Evolutionary conservation across 2,113 vertebrate species (phyloP).

Genomic region (Mormyrus iriodes): DNA sequence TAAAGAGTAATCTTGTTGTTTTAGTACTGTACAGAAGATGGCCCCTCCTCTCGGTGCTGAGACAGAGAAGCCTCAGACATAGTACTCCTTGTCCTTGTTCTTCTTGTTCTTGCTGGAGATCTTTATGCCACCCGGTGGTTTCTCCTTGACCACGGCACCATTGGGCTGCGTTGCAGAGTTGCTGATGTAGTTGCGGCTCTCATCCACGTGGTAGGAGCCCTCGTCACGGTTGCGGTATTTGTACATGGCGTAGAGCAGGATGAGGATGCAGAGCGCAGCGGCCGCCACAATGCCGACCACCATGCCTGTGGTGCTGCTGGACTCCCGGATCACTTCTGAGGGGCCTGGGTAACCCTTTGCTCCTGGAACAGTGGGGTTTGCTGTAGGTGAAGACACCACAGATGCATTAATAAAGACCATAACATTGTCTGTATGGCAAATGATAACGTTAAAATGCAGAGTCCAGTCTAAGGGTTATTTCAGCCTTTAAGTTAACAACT

Average conservation of each 20-base stretch:
- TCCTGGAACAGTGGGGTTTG: constrained; percentile 83
- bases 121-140: constrained; percentile 90
- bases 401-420: background rate
- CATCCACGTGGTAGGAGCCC: constrained; percentile 97
- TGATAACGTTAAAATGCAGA: background rate
- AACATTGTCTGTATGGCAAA: background rate
- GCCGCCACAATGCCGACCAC: constrained; percentile 97
- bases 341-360: constrained; percentile 81
- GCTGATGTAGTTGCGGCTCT: constrained; percentile 99
- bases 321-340: constrained; percentile 85
- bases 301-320: constrained; percentile 98
- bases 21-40: constrained; percentile 42
- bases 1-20: constrained; percentile 65
- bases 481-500: background rate
- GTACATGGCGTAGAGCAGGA: constrained; percentile 99
- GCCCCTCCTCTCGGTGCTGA: background rate
- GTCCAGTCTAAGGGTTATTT: background rate
- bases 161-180: constrained; percentile 97
- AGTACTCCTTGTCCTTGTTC: constrained; percentile 99
- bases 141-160: constrained; percentile 93
- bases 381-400: constrained; percentile 51
- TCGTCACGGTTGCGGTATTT: constrained; percentile 98
- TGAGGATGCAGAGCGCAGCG: constrained; percentile 94
- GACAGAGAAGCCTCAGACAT: constrained; percentile 76
- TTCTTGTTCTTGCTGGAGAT: constrained; percentile 98